phyloP scores from a whole-genome alignment of 1,140 invertebrate species.

The Gonioctena quinquepunctata region DNA sequence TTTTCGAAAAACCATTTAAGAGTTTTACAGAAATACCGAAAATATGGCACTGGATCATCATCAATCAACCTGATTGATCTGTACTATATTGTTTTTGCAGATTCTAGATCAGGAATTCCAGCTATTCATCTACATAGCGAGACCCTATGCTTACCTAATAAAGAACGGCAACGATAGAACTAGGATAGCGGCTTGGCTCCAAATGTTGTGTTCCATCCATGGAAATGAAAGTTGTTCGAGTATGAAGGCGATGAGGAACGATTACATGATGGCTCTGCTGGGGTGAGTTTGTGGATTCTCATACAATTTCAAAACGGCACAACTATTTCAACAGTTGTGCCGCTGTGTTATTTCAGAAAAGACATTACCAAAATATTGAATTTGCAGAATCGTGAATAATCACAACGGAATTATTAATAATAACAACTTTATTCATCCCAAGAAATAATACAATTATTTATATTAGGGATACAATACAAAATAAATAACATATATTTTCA shows the following conservation, averaged over 20 bases:
- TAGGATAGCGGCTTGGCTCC: conserved; percentile 54
- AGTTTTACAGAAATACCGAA: too few relatives aligned
- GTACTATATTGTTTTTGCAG: conserved; percentile 26
- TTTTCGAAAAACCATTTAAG: too few relatives aligned
- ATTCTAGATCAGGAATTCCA: conserved; percentile 57
- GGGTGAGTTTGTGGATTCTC: conserved; percentile 46
- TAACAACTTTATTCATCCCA: too few relatives aligned
- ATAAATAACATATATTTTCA: too few relatives aligned
- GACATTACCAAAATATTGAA: too few relatives aligned
- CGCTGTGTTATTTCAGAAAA: background rate
- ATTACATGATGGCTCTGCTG: conserved; percentile 57
- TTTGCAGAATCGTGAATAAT: too few relatives aligned
- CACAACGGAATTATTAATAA: too few relatives aligned
- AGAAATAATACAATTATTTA: too few relatives aligned
- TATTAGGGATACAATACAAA: too few relatives aligned
- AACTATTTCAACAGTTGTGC: too few relatives aligned
- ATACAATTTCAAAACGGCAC: too few relatives aligned
- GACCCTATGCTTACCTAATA: conserved; percentile 53
- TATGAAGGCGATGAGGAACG: conserved; percentile 57
- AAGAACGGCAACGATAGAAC: conserved; percentile 48
- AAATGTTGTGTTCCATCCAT: conserved; percentile 53
- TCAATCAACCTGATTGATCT: background rate
- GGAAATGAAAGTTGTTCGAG: conserved; percentile 48
- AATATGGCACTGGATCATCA: too few relatives aligned
- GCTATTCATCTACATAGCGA: conserved; percentile 53